These are phyloP conservation scores for Cheilosia impressa DNA, from an alignment of 2,888 invertebrate species.

Conservation along the genomic window DNA sequence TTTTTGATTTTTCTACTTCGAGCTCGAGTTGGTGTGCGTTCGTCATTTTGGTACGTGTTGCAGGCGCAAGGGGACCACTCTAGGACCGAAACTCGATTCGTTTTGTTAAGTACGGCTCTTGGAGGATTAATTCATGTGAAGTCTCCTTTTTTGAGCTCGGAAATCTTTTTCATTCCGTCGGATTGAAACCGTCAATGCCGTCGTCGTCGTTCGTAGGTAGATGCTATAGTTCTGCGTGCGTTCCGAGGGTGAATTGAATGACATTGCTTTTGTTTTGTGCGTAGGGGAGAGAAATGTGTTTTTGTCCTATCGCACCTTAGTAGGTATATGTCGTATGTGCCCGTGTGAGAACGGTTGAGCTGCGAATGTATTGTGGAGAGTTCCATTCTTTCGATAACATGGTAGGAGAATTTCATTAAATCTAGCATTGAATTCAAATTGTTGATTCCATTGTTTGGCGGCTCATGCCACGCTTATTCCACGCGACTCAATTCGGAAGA, in stretches of 20 bases:
- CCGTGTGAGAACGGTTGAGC: slow-evolving; percentile 37
- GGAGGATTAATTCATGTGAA: slow-evolving; percentile 72
- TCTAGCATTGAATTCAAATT: slow-evolving; percentile 65
- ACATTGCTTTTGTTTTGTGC: slow-evolving; percentile 55
- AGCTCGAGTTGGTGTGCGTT: slow-evolving; percentile 36
- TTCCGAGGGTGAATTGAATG: slow-evolving; percentile 66
- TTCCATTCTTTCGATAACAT: slow-evolving; percentile 53
- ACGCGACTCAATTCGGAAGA: slow-evolving; percentile 74
- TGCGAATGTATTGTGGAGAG: slow-evolving; percentile 49
- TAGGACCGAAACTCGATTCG: slow-evolving; percentile 56
- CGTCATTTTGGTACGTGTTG: slow-evolving; percentile 71
- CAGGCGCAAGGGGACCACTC: slow-evolving; percentile 72
- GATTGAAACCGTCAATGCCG: slow-evolving; percentile 36
- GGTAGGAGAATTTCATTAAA: slow-evolving; percentile 62
- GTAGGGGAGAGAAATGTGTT: slow-evolving; percentile 54
- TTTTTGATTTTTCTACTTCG: slow-evolving; percentile 47
- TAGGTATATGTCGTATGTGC: slow-evolving; percentile 12
- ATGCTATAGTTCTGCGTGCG: slow-evolving; percentile 18
- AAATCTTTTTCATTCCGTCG: slow-evolving; percentile 62
- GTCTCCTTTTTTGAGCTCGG: slow-evolving; percentile 54
- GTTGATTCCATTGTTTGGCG: slow-evolving; percentile 71
- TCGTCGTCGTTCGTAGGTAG: slow-evolving; percentile 38
- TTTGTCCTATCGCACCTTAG: slow-evolving; percentile 63
- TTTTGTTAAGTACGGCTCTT: slow-evolving; percentile 65
- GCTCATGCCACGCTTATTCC: slow-evolving; percentile 77